phyloP scores from a whole-genome alignment of 2,113 vertebrate genomes.

The Myxocyprinus asiaticus region DNA sequence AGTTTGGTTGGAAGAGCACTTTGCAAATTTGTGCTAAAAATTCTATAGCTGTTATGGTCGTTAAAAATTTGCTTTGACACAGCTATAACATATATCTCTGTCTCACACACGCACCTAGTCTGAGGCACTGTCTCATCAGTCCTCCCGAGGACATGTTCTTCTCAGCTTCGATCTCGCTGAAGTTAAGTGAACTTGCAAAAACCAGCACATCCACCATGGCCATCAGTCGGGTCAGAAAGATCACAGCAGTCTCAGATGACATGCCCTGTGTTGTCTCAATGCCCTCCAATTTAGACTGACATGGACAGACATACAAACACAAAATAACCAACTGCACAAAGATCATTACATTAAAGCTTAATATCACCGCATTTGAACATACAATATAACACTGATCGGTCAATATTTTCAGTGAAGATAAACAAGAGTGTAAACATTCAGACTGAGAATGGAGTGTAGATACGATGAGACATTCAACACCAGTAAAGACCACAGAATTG shows the following conservation, averaged over 20 bases:
- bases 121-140: constrained; percentile 94
- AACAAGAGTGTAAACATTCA: neutral
- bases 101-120: constrained; percentile 80
- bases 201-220: constrained; percentile 97
- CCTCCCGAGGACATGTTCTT: constrained; percentile 99
- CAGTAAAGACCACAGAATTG: no score
- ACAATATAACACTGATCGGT: neutral
- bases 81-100: neutral
- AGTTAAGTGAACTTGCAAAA: constrained; percentile 96
- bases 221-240: constrained; percentile 95
- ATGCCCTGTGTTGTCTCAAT: constrained; percentile 97
- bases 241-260: constrained; percentile 93
- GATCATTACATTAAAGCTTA: neutral
- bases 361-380: neutral
- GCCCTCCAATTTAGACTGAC: constrained; percentile 90
- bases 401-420: neutral
- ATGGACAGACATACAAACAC: neutral
- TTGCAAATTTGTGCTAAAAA: neutral
- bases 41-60: neutral
- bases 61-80: no score
- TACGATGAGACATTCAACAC: no score
- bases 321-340: neutral
- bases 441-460: neutral
- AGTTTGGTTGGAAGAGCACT: no score
- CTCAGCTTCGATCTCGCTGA: constrained; percentile 97